Evolutionary conservation across 2,888 invertebrate species (phyloP).

Genomic region (Andricus curvator): DNA sequence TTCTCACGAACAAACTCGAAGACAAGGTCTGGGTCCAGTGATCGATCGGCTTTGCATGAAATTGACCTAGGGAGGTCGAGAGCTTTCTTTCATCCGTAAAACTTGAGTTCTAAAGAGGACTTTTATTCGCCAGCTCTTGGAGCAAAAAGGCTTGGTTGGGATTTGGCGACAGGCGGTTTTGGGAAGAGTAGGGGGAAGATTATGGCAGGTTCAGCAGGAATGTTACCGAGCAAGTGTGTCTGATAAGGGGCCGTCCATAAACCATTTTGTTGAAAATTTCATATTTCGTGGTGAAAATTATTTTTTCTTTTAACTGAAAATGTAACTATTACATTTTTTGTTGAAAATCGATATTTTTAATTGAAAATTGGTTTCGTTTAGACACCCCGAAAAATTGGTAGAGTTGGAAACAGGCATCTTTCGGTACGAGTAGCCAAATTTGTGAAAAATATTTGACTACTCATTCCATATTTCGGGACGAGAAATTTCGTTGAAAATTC

Average conservation of each 20-base stretch:
- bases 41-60: not conserved
- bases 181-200: not conserved
- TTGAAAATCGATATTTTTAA: no score
- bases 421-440: no score
- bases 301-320: no score
- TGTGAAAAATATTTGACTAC: no score
- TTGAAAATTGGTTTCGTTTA: no score
- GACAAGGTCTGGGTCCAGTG: not conserved
- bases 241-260: not conserved
- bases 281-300: no score
- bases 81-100: constrained; percentile 3
- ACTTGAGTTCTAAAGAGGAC: constrained; percentile 1
- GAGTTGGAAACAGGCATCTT: no score
- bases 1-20: not conserved
- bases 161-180: not conserved
- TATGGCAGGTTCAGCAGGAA: constrained; percentile 7
- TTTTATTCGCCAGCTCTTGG: not conserved
- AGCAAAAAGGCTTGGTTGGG: not conserved
- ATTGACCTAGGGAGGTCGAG: not conserved
- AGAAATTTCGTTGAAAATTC: no score
- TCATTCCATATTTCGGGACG: no score
- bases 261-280: no score
- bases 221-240: constrained; percentile 10
- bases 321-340: no score
- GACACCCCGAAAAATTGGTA: no score